Evolutionary conservation across 92 coral and sea anemone genomes (phyloP).

Genomic region (Micromussa lordhowensis): DNA sequence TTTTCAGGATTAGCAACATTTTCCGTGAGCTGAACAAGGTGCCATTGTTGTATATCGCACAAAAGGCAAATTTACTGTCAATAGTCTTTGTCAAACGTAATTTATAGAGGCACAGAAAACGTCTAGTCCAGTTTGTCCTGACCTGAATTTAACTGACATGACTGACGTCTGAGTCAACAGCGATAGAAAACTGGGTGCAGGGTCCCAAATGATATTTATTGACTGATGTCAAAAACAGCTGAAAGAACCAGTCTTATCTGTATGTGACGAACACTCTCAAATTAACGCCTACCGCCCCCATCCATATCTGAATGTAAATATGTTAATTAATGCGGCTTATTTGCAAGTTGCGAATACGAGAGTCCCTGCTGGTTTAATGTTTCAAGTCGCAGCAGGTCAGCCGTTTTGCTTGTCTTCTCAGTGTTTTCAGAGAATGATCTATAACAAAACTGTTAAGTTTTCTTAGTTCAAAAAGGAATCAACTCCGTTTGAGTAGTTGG

Average conservation of each 20-base stretch:
- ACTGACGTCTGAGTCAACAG: not conserved
- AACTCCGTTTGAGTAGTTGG: not conserved
- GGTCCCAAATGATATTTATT: not conserved
- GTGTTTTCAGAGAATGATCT: not conserved
- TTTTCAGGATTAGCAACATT: not conserved
- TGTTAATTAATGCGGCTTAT: slow-evolving; percentile 9
- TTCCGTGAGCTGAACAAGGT: not conserved
- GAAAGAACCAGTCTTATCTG: not conserved
- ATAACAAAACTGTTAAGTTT: too few relatives aligned
- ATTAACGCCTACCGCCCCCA: slow-evolving; percentile 6
- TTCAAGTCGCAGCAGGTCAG: not conserved
- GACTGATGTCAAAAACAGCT: not conserved
- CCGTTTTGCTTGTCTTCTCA: not conserved
- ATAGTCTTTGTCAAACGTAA: not conserved
- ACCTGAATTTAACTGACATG: not conserved
- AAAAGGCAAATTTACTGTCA: not conserved
- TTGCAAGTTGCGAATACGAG: not conserved
- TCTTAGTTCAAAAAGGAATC: not conserved
- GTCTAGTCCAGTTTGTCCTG: not conserved
- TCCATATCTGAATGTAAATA: slow-evolving; percentile 8
- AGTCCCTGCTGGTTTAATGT: slow-evolving; percentile 12
- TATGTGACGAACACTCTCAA: not conserved
- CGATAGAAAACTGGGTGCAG: not conserved
- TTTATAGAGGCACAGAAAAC: not conserved
- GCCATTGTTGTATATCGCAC: not conserved